A percentile compares a stretch with the other conserved stretches of the same genome.
phyloP scores from a whole-genome alignment of 2,888 invertebrate species.

The Prosapia bicincta region DNA sequence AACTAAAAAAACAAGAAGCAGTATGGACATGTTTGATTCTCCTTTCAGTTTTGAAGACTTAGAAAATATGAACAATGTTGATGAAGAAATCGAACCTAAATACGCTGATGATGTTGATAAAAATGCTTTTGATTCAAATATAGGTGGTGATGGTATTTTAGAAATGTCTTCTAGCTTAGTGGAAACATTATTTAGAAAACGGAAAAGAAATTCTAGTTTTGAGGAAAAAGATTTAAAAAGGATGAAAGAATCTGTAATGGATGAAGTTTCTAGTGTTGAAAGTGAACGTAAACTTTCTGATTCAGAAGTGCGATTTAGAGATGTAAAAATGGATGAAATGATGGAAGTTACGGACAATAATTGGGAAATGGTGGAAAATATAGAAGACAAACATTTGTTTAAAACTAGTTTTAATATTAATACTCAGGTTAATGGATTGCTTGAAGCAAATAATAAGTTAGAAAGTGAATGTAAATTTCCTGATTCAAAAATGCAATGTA shows the following conservation, averaged over 20 bases:
- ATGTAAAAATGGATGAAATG: not conserved
- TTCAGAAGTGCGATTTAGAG: not conserved
- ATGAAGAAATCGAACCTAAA: not conserved
- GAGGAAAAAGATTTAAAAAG: not conserved
- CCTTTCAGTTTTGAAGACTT: slow-evolving; percentile 14
- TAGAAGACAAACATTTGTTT: slow-evolving; percentile 13
- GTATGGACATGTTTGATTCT: slow-evolving; percentile 37
- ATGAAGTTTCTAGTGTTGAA: not conserved
- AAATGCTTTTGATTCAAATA: slow-evolving; percentile 35
- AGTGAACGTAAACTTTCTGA: not conserved
- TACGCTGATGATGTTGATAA: not conserved
- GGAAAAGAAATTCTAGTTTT: not conserved
- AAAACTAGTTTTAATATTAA: slow-evolving; percentile 21
- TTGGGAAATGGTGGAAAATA: not conserved
- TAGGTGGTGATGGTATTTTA: slow-evolving; percentile 39
- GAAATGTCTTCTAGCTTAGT: slow-evolving; percentile 29
- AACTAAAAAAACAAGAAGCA: slow-evolving; percentile 25
- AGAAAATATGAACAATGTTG: not conserved
- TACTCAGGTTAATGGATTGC: slow-evolving; percentile 8
- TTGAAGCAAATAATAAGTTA: slow-evolving; percentile 5
- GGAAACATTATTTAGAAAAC: not conserved
- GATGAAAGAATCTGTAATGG: not conserved
- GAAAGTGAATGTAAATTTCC: not conserved
- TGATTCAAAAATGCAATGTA: not conserved
- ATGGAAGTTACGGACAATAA: not conserved